Conservation (phyloP, 2,113 vertebrate species). For the Larimichthys polyactis region DNA sequence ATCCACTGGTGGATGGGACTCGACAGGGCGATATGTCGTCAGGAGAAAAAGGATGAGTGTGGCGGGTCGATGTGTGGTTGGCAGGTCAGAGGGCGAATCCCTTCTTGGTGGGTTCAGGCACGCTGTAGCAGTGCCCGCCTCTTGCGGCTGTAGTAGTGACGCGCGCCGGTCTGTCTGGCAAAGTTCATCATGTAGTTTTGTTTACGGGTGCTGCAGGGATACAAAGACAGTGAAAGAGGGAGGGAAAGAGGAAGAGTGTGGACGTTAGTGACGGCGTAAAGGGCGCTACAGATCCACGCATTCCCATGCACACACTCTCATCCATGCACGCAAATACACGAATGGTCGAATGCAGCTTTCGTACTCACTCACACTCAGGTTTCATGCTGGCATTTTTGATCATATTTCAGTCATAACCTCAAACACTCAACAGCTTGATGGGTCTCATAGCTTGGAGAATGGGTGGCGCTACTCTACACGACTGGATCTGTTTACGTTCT, state of each 20-base stretch:
- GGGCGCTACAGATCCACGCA: constrained; percentile 11
- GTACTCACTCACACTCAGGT: constrained; percentile 38
- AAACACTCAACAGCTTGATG: constrained; percentile 83
- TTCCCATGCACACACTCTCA: constrained; percentile 45
- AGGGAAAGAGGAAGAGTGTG: constrained; percentile 48
- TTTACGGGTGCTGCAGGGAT: constrained; percentile 94
- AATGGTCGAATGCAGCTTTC: constrained; percentile 43
- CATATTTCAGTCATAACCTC: constrained; percentile 82
- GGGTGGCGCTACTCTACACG: constrained; percentile 56
- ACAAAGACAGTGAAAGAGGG: constrained; percentile 71
- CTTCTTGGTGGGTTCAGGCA: constrained; percentile 84
- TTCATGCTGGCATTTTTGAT: constrained; percentile 75
- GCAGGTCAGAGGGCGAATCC: constrained; percentile 77
- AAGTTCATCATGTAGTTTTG: constrained; percentile 99
- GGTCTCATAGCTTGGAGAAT: constrained; percentile 59
- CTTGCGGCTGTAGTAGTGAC: constrained; percentile 99
- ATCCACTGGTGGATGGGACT: constrained; percentile 71
- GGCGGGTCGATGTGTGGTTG: constrained; percentile 73
- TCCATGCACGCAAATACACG: constrained; percentile 54
- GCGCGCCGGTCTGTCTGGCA: constrained; percentile 96
- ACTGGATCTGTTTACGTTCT: constrained; percentile 46
- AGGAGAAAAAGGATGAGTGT: constrained; percentile 64
- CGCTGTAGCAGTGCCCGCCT: constrained; percentile 93
- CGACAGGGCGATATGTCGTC: constrained; percentile 62
- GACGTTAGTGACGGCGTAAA: constrained; percentile 66